Evolutionary conservation across 2,113 vertebrate species (phyloP).

Genomic region (Lepidothrix coronata): DNA sequence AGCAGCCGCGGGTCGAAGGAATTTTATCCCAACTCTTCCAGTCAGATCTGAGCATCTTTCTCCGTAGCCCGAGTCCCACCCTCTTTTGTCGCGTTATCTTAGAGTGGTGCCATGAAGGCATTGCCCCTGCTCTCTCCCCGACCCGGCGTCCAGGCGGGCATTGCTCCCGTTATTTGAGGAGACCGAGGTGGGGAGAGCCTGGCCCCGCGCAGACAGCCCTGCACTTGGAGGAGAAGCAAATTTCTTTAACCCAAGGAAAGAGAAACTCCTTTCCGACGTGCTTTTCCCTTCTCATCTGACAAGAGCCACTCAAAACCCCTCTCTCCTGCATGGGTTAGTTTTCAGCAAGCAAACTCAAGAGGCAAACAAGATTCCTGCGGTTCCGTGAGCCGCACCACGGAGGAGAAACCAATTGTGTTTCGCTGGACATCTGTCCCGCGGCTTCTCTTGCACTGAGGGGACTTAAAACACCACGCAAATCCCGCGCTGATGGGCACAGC

Average conservation of each 20-base stretch:
- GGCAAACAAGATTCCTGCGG: not conserved
- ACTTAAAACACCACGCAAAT: not conserved
- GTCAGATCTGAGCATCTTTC: not conserved
- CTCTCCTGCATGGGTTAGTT: not conserved
- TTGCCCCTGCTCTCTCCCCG: not conserved
- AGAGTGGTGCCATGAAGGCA: not conserved
- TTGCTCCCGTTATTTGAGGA: not conserved
- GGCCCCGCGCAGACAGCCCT: not conserved
- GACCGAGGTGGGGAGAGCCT: no score
- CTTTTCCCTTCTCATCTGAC: not conserved
- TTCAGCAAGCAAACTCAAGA: not conserved
- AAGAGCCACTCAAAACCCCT: not conserved
- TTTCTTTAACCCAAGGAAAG: not conserved
- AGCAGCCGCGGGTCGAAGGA: accelerated
- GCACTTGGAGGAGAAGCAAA: not conserved
- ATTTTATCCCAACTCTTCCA: not conserved
- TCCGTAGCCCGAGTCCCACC: not conserved
- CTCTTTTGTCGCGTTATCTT: not conserved
- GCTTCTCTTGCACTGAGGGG: not conserved
- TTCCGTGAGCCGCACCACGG: not conserved
- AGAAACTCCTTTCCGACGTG: not conserved
- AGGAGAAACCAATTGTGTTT: not conserved
- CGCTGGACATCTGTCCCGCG: not conserved
- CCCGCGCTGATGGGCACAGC: not conserved
- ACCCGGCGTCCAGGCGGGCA: no score